Base-by-base conservation (phyloP, 2,888 invertebrate species). In the Phaedon cochleariae region DNA sequence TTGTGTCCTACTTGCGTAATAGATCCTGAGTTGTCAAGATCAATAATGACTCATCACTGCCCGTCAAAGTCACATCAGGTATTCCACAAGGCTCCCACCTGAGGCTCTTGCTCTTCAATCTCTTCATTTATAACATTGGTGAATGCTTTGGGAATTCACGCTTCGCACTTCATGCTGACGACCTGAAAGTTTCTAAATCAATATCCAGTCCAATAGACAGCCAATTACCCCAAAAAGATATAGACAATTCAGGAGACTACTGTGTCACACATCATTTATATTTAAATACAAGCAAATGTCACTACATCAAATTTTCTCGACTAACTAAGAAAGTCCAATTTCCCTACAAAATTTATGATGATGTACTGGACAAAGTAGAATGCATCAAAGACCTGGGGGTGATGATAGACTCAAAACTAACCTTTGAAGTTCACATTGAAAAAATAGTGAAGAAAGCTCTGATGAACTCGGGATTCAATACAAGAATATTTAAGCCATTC, bases 401-500 rank as follows among this genome's bases (percentile, higher is more conserved):
- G n/a, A n/a, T n/a, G n/a, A n/a, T n/a, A n/a, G n/a, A n/a, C n/a
- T n/a, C n/a, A n/a, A n/a, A n/a, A n/a, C n/a, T n/a, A n/a, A n/a
- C n/a, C n/a, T n/a, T n/a, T n/a, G n/a, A n/a, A n/a, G n/a, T n/a
- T n/a, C n/a, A n/a, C n/a, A n/a, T n/a, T n/a, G n/a, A n/a, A n/a
- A n/a, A n/a, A n/a, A n/a, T n/a, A n/a, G n/a, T n/a, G n/a, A n/a
- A n/a, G n/a, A n/a, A n/a, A n/a, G n/a, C n/a, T n/a, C n/a, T n/a
- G n/a, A 57, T 4, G 41, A 57, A 57, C 41, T 37, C 17, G 41
- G 57, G 57, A 22, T 57, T 57, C 34, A 57, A 41, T 17, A 37
- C 41, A 41, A 57, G 17, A 41, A 5, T 57, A 17, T 41, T 12
- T 41, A 41, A 57, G 41, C n/a, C 12, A 37, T 15, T 57, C 22